Conservation (phyloP, 1,140 invertebrate species). For the Apis cerana region DNA sequence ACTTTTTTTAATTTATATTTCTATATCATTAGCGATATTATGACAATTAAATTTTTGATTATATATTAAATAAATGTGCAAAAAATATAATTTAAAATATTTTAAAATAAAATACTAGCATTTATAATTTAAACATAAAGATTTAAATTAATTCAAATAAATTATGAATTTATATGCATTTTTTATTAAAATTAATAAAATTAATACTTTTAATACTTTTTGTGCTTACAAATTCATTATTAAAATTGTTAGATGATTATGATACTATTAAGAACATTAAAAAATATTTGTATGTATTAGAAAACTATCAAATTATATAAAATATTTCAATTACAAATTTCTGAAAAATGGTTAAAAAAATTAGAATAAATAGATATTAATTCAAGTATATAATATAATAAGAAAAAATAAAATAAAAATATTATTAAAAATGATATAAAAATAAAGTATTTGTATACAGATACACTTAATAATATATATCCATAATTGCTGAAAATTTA, state of each 20-base stretch:
- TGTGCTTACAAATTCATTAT: background rate
- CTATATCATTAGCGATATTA: background rate
- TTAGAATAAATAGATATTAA: no score
- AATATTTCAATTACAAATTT: background rate
- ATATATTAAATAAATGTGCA: background rate
- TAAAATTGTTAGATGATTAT: background rate
- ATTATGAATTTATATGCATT: background rate
- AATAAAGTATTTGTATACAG: background rate
- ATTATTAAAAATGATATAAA: background rate
- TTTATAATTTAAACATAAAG: background rate
- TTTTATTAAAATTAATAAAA: background rate
- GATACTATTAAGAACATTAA: background rate
- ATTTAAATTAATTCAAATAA: background rate
- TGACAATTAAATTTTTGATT: no score
- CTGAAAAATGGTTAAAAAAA: conserved; percentile 10
- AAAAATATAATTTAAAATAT: background rate
- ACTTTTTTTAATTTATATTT: no score
- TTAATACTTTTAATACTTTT: background rate
- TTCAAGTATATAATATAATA: background rate
- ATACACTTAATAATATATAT: background rate
- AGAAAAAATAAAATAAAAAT: background rate
- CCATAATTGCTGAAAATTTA: conserved; percentile 3
- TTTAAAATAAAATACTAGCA: background rate
- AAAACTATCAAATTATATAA: background rate
- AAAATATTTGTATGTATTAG: no score